Conservation (phyloP, 2,888 invertebrate species). For the Xestia sexstrigata region DNA sequence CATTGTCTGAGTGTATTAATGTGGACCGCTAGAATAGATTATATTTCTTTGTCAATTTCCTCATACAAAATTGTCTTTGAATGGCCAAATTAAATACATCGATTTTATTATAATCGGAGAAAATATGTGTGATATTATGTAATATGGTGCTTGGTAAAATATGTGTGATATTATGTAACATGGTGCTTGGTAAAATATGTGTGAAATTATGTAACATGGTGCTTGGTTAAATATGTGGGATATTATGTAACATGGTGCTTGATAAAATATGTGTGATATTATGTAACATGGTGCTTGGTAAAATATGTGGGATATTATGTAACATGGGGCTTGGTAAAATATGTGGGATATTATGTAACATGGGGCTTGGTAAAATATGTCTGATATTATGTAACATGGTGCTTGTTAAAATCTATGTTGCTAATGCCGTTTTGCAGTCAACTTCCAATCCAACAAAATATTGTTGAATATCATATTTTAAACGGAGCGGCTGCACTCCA, state of each 20-base stretch:
- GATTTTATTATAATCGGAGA: not conserved
- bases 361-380: not conserved
- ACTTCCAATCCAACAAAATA: slow-evolving; percentile 23
- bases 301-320: not conserved
- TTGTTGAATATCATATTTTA: slow-evolving; percentile 13
- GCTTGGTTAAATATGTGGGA: no score
- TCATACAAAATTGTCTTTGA: not conserved
- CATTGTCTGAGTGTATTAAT: not conserved
- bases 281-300: not conserved
- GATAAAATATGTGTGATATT: not conserved
- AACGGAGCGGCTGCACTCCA: slow-evolving; percentile 6
- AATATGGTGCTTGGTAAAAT: no score
- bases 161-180: not conserved
- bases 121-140: not conserved
- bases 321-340: not conserved
- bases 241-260: not conserved
- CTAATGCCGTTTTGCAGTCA: not conserved
- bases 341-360: not conserved
- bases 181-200: not conserved
- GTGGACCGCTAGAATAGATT: not conserved
- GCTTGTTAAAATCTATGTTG: not conserved
- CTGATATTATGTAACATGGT: not conserved
- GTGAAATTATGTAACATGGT: not conserved
- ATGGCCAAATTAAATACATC: not conserved
- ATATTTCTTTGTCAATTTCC: not conserved